Base-by-base conservation (phyloP, 2,113 vertebrate species). In the Delphinapterus leucas region DNA sequence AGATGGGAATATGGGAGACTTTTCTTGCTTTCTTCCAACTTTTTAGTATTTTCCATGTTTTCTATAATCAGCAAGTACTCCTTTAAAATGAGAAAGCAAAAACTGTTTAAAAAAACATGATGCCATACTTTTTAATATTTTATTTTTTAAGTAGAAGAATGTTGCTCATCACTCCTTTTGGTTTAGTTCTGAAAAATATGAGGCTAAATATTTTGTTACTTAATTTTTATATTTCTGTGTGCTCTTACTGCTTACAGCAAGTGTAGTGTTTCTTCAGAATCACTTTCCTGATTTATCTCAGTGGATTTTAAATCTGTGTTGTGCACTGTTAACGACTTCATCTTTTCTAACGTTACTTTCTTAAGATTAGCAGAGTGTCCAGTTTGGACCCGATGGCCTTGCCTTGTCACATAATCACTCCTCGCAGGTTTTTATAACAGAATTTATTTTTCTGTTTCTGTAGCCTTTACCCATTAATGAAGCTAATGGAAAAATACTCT, bases 401-500 rank as follows among this genome's bases (percentile, higher is more conserved):
- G 9, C 53, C 53, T 65, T 4, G 11, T 60, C 58, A 44, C 55
- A 6, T 3, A 7, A 70, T 28, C 20, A 20, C 23, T 79, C 61
- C 65, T 20, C 55, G 17, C 44, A 67, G 36, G 17, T 61, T 71
- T 73, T 91, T 74, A 1, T 89, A 80, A 89, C 73, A 65, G 8
- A 60, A 31, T 65, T 33, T 96, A 4, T 86, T 88, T 97, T 95
- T 81, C 26, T 79, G 0, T 93, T 74, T 94, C 93, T 90, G 3
- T 89, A 99, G 99, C 98, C 98, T 12, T 98, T 99, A 77, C 58
- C 98, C 17, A 8, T 96, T 77, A 97, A 82, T 76, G 98, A 99
- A 97, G 97, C 98, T 3, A 98, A 99, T 90, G 99, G 99, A 93
- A 97, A 97, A 97, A 99, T 99, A 84, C 95, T 98, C 31, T 98